A percentile compares a stretch with the other conserved stretches of the same genome.
Evolutionary conservation across 2,113 vertebrate species (phyloP).

Genomic region (Catharus fuscescens): DNA sequence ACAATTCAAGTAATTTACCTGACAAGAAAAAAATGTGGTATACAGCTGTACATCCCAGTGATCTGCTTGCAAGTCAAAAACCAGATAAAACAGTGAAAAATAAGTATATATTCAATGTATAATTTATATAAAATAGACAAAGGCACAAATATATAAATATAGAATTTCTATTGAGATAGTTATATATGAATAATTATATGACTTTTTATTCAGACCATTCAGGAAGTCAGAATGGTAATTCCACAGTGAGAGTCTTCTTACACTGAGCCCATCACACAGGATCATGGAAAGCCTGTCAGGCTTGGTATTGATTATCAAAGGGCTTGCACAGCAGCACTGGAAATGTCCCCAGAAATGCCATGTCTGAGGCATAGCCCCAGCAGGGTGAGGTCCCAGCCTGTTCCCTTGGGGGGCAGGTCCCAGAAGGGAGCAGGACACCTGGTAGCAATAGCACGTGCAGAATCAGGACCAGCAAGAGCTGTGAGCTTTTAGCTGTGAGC

Average conservation of each 20-base stretch:
- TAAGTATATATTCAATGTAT: no score
- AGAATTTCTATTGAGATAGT: neutral
- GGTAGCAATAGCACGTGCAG: slow-evolving; percentile 21
- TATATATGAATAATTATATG: neutral
- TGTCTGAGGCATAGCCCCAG: neutral
- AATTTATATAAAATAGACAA: neutral
- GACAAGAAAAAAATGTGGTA: neutral
- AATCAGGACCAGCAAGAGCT: slow-evolving; percentile 23
- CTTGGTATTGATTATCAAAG: neutral
- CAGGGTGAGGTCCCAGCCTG: neutral
- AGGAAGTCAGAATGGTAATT: neutral
- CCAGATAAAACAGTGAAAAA: neutral
- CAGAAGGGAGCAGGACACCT: slow-evolving; percentile 1
- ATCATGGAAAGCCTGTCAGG: neutral
- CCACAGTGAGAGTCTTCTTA: neutral
- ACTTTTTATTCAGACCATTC: neutral
- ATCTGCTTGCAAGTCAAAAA: neutral
- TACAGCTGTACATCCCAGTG: neutral
- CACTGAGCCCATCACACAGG: neutral
- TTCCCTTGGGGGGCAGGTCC: neutral
- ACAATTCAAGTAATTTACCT: neutral
- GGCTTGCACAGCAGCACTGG: neutral
- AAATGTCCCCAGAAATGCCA: neutral
- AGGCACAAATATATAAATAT: neutral
- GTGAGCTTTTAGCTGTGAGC: neutral